Conservation (phyloP, 2,888 invertebrate genomes). For the Crossocerus cetratus region DNA sequence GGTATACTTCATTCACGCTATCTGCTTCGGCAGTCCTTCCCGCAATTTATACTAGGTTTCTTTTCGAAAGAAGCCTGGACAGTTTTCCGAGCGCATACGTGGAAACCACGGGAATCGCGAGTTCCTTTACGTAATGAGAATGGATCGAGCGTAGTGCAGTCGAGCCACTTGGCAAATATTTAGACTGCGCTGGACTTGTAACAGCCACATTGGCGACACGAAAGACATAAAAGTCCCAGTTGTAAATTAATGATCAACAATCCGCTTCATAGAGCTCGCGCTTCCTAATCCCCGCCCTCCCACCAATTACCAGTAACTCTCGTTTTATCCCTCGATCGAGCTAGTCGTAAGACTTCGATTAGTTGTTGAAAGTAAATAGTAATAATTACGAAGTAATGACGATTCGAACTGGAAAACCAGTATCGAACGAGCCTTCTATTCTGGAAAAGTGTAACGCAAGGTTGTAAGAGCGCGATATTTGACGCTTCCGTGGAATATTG, state of each 20-base stretch:
- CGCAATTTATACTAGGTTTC: neutral
- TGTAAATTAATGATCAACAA: slow-evolving; percentile 56
- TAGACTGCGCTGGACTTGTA: slow-evolving; percentile 62
- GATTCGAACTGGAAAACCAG: no score
- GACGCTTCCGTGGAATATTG: no score
- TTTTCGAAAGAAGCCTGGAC: no score
- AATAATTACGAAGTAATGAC: no score
- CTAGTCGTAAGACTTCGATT: no score
- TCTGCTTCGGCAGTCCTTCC: slow-evolving; percentile 8
- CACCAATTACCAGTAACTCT: no score
- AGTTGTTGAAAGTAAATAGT: no score
- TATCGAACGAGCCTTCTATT: no score
- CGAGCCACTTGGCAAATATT: slow-evolving; percentile 63
- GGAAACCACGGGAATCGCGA: neutral
- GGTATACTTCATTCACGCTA: neutral
- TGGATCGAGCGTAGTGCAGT: slow-evolving; percentile 20
- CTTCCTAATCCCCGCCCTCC: slow-evolving; percentile 5
- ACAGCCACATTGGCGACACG: slow-evolving; percentile 66
- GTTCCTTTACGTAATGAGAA: slow-evolving; percentile 28
- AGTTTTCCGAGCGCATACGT: neutral
- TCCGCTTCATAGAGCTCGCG: slow-evolving; percentile 17
- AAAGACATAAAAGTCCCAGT: slow-evolving; percentile 56
- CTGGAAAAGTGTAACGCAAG: no score
- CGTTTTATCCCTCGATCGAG: no score
- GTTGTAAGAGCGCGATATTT: no score